Evolutionary conservation across 2,888 invertebrate species (phyloP).

Genomic region (Sphinx pinastri): DNA sequence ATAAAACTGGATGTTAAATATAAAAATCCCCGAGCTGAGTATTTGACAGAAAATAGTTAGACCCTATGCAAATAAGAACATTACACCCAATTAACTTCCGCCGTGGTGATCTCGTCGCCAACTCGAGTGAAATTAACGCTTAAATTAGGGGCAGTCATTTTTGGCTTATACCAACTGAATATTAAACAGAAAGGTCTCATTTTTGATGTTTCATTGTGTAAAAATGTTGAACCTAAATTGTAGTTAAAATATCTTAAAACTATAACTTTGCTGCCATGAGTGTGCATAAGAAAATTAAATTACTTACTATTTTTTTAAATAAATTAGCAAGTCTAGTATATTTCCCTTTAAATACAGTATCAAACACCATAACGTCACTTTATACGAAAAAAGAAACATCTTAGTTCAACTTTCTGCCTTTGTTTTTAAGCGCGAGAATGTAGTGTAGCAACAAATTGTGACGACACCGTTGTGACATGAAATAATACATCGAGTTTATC

Average conservation of each 20-base stretch:
- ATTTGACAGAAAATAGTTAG: constrained; percentile 21
- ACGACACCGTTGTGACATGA: constrained; percentile 45
- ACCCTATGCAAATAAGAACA: constrained; percentile 44
- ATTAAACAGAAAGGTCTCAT: constrained; percentile 28
- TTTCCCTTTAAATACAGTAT: too few species aligned
- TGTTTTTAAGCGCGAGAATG: constrained; percentile 29
- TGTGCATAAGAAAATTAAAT: not conserved
- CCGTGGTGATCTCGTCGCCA: constrained; percentile 36
- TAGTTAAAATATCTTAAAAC: not conserved
- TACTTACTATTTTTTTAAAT: too few species aligned
- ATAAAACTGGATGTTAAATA: not conserved
- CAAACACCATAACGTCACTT: too few species aligned
- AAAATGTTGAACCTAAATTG: not conserved
- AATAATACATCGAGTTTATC: constrained; percentile 61
- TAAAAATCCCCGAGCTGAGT: constrained; percentile 2
- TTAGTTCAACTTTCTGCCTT: not conserved
- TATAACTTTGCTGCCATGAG: too few species aligned
- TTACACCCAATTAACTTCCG: constrained; percentile 47
- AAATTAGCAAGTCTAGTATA: too few species aligned
- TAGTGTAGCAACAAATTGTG: constrained; percentile 27
- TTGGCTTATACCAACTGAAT: constrained; percentile 40
- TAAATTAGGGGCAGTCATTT: constrained; percentile 41
- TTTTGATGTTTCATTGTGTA: not conserved
- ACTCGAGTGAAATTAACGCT: constrained; percentile 44
- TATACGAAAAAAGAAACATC: not conserved